phyloP scores from a whole-genome alignment of 2,888 invertebrate genomes.

The Diarsia mendica region DNA sequence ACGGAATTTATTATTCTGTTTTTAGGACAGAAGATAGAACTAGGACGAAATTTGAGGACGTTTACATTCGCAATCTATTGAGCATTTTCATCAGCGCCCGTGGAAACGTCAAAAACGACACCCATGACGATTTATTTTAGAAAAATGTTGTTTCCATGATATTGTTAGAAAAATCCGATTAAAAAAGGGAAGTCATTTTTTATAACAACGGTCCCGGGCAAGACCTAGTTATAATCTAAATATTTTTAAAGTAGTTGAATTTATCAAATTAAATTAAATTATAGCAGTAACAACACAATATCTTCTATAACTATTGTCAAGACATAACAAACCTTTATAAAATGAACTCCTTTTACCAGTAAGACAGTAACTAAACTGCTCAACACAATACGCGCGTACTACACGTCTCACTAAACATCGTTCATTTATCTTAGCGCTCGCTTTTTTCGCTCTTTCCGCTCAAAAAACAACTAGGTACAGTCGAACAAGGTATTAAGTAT shows the following conservation, averaged over 20 bases:
- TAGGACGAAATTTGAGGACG: too few relatives aligned
- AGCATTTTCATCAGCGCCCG: background rate
- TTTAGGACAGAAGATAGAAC: background rate
- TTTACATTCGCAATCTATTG: too few relatives aligned
- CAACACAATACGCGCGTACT: slow-evolving; percentile 29
- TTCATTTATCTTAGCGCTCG: slow-evolving; percentile 42
- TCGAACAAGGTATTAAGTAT: too few relatives aligned
- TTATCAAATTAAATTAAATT: background rate
- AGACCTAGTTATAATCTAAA: too few relatives aligned
- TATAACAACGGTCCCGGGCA: too few relatives aligned
- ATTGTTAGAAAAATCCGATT: too few relatives aligned
- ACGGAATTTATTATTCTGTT: slow-evolving; percentile 35
- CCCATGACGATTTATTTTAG: background rate
- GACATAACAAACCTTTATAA: background rate
- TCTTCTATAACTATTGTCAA: background rate
- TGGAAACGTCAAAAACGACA: background rate
- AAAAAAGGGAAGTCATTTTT: too few relatives aligned
- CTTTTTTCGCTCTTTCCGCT: slow-evolving; percentile 45
- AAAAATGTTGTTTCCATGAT: too few relatives aligned
- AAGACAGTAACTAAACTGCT: slow-evolving; percentile 38
- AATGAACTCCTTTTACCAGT: slow-evolving; percentile 4
- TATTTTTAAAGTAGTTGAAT: background rate
- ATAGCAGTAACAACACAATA: background rate
- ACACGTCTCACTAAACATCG: slow-evolving; percentile 24
- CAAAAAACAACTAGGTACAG: slow-evolving; percentile 28